Percentiles rank a stretch among this genome's conserved stretches.
Conservation (phyloP, 35 echinoderm and acorn worm genomes). For the Anneissia japonica region DNA sequence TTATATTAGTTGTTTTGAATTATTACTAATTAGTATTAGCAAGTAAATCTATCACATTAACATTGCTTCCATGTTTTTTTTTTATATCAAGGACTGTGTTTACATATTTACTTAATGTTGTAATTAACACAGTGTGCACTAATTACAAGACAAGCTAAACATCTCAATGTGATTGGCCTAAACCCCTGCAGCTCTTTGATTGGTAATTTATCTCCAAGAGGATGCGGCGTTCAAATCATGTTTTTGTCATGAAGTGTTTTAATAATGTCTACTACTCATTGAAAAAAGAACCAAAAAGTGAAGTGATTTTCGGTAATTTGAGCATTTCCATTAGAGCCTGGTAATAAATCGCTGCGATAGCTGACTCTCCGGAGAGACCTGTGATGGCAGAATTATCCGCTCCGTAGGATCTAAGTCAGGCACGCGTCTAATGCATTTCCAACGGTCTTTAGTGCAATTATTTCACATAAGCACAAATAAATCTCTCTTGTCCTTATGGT, state of each 20-base stretch:
- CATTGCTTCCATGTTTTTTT: too few relatives aligned
- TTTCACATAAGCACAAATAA: background rate
- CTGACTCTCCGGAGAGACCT: background rate
- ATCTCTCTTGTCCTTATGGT: background rate
- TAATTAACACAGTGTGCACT: too few relatives aligned
- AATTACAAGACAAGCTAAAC: too few relatives aligned
- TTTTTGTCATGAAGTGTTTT: constrained; percentile 2
- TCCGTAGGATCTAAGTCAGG: background rate
- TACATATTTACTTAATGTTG: too few relatives aligned
- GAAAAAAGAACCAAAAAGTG: constrained; percentile 1
- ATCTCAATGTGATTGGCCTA: background rate
- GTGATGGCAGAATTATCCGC: background rate
- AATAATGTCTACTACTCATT: background rate
- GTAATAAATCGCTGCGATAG: background rate
- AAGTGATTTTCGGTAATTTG: constrained; percentile 1
- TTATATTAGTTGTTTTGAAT: too few relatives aligned
- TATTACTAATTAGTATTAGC: too few relatives aligned
- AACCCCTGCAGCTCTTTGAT: background rate
- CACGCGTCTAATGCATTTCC: background rate
- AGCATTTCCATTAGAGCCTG: background rate
- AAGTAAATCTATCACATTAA: too few relatives aligned
- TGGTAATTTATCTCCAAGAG: background rate
- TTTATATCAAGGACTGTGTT: background rate
- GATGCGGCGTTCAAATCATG: background rate
- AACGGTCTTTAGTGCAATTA: background rate